Conservation (phyloP, 2,797 vertebrate genomes). For the Malurus leucopterus region DNA sequence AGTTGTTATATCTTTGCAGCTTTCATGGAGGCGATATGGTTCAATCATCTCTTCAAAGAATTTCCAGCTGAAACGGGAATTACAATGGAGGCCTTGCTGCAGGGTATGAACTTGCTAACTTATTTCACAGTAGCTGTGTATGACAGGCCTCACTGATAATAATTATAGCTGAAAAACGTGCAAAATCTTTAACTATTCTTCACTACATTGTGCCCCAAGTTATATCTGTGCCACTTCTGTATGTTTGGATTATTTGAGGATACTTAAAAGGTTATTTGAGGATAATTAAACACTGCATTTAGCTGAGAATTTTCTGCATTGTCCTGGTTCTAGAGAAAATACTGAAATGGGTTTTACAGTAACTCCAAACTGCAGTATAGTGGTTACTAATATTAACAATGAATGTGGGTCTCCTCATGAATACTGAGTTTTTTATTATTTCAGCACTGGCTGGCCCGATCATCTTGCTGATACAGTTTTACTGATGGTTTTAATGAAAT, state of each 20-base stretch:
- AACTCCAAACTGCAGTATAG: not conserved
- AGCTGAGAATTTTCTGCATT: not conserved
- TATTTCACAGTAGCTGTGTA: slow-evolving; percentile 47
- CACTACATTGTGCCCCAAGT: not conserved
- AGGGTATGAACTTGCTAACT: slow-evolving; percentile 51
- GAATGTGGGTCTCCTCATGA: not conserved
- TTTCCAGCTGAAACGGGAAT: slow-evolving; percentile 84
- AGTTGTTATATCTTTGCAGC: slow-evolving; percentile 78
- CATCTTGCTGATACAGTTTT: not conserved
- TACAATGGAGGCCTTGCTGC: slow-evolving; percentile 64
- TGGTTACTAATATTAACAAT: not conserved
- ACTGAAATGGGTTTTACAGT: not conserved
- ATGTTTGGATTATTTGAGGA: not conserved
- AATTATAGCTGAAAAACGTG: slow-evolving; percentile 44
- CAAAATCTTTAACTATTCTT: slow-evolving; percentile 43
- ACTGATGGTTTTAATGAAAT: not conserved
- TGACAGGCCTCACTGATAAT: slow-evolving; percentile 6
- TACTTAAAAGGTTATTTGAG: not conserved
- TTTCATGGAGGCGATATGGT: slow-evolving; percentile 88
- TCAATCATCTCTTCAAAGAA: slow-evolving; percentile 93
- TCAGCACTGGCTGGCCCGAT: not conserved
- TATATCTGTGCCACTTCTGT: not conserved
- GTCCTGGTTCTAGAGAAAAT: not conserved
- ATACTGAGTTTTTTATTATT: not conserved
- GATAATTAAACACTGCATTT: not conserved